These are phyloP conservation scores for Zalophus californianus DNA, from an alignment of 2,797 vertebrate genomes.

Conservation along the genomic window DNA sequence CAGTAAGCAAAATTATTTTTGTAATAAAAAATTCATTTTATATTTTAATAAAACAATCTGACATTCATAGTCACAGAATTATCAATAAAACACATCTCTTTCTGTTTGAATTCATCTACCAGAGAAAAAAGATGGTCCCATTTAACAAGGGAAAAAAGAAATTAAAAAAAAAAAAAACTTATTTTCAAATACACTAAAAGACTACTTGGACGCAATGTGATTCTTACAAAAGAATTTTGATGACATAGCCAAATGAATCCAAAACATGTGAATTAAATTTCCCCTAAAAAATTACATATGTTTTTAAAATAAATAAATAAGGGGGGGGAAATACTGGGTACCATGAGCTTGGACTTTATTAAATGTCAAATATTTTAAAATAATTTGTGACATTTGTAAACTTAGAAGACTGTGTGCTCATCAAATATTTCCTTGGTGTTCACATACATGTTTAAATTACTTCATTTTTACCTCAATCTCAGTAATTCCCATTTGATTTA, in stretches of 20 bases:
- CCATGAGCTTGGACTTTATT: conserved; percentile 53
- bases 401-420: background rate
- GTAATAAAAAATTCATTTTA: conserved; percentile 52
- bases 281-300: conserved; percentile 68
- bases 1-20: conserved; percentile 29
- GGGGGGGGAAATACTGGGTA: background rate
- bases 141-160: conserved; percentile 35
- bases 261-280: conserved; percentile 76
- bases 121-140: conserved; percentile 54
- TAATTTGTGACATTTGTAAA: conserved; percentile 57
- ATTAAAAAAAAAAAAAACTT: background rate
- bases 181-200: conserved; percentile 56
- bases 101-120: conserved; percentile 43
- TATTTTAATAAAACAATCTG: conserved; percentile 46
- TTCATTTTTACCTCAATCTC: conserved; percentile 37
- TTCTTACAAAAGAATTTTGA: conserved; percentile 73
- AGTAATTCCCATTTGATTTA: conserved; percentile 52
- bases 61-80: conserved; percentile 32
- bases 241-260: conserved; percentile 59
- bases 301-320: conserved; percentile 59
- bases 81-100: conserved; percentile 47
- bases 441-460: conserved; percentile 59
- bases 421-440: conserved; percentile 58
- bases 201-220: conserved; percentile 44
- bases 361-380: conserved; percentile 71